Base-by-base conservation (phyloP, 2,113 vertebrate species). In the Zingel zingel region DNA sequence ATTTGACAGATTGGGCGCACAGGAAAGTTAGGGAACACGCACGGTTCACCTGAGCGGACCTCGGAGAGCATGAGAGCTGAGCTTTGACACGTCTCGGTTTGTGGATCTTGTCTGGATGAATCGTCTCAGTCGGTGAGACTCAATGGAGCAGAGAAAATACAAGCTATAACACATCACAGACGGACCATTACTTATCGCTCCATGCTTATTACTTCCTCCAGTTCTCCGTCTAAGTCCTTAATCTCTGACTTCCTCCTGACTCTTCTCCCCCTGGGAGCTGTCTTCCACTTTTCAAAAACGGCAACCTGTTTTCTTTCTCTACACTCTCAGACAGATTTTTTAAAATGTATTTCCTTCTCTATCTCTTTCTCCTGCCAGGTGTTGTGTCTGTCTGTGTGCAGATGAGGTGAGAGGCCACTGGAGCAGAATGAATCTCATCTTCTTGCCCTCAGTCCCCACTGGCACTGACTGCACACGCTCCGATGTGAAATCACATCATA, bases 391-490 rank as follows among this genome's bases (percentile, higher is more conserved):
- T 39, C 14, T 70, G 7, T 9, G 12, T 25, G 53, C 11, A 21
- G 72, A 82, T 33, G 82, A 53, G 62, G 30, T 57, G 50, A 16
- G 45, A 53, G 36, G 50, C 67, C 51, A 23, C 86, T 57, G 81
- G 23, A 72, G 69, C 87, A 88, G 74, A 77, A 83, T n/a, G 10
- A 73, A 86, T 68, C 76, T 74, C 50, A 11, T 65, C 75, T 58
- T 57, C 79, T 58, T 48, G 76, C 67, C 48, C 30, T 67, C 45
- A 0, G 56, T 72, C 53, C 54, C 78, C 56, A 11, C 19, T 0
- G 68, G 48, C 72, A 0, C n/a, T 63, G 33, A 27, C 66, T 56
- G 74, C 85, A 75, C 67, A 51, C 1, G 39, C 76, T 84, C 78
- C 67, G 75, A 27, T 50, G 19, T 57, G 82, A 79, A 63, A 71